phyloP scores from a whole-genome alignment of 64 coral and sea anemone species.

The Orbicella faveolata region DNA sequence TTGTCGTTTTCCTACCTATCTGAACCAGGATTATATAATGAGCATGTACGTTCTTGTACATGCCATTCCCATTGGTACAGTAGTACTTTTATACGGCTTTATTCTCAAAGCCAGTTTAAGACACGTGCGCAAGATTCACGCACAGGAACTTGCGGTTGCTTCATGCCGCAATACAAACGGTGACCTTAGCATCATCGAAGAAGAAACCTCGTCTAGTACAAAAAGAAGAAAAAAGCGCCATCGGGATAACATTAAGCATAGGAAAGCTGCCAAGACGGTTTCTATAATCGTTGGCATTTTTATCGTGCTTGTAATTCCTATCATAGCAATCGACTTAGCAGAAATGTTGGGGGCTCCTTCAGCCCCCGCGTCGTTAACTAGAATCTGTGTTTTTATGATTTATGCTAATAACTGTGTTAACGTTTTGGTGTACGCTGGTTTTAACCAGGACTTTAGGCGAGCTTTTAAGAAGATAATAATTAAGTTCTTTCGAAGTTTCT shows the following conservation, averaged over 20 bases:
- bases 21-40: conserved; percentile 55
- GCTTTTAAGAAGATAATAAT: conserved; percentile 69
- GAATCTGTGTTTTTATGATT: conserved; percentile 81
- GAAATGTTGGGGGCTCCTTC: conserved; percentile 68
- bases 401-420: conserved; percentile 84
- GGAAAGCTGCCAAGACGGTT: conserved; percentile 77
- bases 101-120: conserved; percentile 57
- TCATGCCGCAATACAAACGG: neutral
- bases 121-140: conserved; percentile 58
- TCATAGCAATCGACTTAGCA: conserved; percentile 66
- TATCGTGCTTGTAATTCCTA: conserved; percentile 74
- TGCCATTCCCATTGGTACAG: conserved; percentile 61
- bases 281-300: conserved; percentile 80
- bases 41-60: conserved; percentile 66
- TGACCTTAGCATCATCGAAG: neutral
- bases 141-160: conserved; percentile 32
- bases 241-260: conserved; percentile 26
- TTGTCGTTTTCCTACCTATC: conserved; percentile 67
- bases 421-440: conserved; percentile 84
- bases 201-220: neutral
- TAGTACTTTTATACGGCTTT: conserved; percentile 68
- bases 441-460: conserved; percentile 79
- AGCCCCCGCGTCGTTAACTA: conserved; percentile 33
- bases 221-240: neutral
- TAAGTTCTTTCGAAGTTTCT: neutral